Conservation (phyloP, 2,113 vertebrate genomes). For the Fregetta grallaria region DNA sequence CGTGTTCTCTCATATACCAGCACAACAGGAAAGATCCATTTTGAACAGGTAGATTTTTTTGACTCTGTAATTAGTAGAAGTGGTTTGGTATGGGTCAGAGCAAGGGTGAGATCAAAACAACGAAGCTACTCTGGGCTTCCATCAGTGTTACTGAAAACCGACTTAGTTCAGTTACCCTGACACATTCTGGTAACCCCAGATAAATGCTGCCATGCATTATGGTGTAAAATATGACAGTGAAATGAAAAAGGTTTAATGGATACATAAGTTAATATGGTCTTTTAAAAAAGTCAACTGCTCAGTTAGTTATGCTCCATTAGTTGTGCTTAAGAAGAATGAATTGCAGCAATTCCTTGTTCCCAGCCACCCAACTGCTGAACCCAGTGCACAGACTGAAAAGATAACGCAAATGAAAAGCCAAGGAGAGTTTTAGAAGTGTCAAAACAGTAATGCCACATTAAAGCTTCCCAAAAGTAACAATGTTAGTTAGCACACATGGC, state of each 20-base stretch:
- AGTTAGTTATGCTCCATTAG: constrained; percentile 20
- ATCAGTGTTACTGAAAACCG: constrained; percentile 8
- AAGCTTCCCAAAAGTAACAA: neutral
- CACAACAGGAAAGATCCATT: neutral
- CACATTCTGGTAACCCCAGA: neutral
- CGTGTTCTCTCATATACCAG: neutral
- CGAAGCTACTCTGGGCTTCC: neutral
- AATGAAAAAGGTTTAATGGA: constrained; percentile 48
- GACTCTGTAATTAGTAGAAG: neutral
- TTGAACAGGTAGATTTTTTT: neutral
- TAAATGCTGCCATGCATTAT: constrained; percentile 64
- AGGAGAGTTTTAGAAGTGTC: constrained; percentile 18
- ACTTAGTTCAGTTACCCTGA: constrained; percentile 7
- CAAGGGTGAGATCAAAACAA: neutral
- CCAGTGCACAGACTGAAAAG: constrained; percentile 27
- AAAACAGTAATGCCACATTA: neutral
- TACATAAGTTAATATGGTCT: constrained; percentile 33
- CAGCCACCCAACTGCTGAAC: constrained; percentile 3
- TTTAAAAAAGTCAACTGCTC: neutral
- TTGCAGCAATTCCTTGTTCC: neutral
- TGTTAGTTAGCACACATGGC: constrained; percentile 62
- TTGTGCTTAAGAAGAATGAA: neutral
- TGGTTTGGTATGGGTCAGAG: neutral
- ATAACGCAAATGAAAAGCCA: constrained; percentile 1
- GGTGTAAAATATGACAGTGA: constrained; percentile 42